Evolutionary conservation across 2,888 invertebrate species (phyloP).

Genomic region (Eupithecia exiguata): DNA sequence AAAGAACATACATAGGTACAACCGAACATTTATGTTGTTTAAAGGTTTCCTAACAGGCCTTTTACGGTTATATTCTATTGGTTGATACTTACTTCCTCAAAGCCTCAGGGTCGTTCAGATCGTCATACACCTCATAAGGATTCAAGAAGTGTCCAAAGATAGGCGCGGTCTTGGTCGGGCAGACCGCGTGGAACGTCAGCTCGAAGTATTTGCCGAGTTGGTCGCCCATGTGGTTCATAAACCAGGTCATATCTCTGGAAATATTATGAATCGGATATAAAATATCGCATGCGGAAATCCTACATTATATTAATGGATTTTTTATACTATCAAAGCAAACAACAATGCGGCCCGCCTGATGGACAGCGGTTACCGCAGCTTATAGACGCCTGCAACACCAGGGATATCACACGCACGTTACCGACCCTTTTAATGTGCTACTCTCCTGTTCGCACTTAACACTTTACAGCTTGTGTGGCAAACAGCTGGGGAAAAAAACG

Average conservation of each 20-base stretch:
- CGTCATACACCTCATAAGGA: constrained; percentile 90
- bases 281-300: neutral
- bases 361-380: no score
- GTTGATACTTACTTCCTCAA: constrained; percentile 64
- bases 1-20: no score
- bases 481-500: no score
- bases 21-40: no score
- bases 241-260: constrained; percentile 90
- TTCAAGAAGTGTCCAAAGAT: constrained; percentile 93
- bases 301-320: no score
- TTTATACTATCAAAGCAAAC: no score
- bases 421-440: no score
- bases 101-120: constrained; percentile 85
- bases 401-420: no score
- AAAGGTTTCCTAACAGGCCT: neutral
- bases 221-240: constrained; percentile 87
- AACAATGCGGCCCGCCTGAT: no score
- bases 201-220: constrained; percentile 92
- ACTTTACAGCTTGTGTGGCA: no score
- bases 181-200: constrained; percentile 90
- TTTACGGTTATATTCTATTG: neutral
- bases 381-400: no score
- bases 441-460: no score
- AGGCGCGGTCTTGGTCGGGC: constrained; percentile 87
- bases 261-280: neutral